Conservation (phyloP, 2,888 invertebrate species). For the Chaitophorus viminalis region DNA sequence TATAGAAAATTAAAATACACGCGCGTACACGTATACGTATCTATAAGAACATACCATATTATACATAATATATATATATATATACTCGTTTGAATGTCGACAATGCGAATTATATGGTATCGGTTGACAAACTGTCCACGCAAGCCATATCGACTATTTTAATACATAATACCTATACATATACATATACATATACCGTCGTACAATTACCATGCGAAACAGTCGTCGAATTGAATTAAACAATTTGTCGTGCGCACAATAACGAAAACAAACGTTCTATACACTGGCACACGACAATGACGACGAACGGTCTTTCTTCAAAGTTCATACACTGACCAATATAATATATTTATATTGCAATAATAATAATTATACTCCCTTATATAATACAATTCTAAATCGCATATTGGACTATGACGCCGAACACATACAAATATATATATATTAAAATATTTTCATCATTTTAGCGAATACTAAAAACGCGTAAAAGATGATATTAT, state of each 20-base stretch:
- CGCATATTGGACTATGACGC: too few species aligned
- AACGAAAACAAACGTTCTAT: neutral
- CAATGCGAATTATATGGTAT: neutral
- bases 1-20: neutral
- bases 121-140: neutral
- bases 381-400: too few species aligned
- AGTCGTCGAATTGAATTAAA: neutral
- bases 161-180: too few species aligned
- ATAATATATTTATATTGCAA: too few species aligned
- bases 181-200: neutral
- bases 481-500: neutral
- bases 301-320: too few species aligned
- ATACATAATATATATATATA: too few species aligned
- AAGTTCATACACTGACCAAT: too few species aligned
- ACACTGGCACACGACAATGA: neutral
- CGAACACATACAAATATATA: too few species aligned
- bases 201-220: neutral
- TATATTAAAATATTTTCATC: too few species aligned
- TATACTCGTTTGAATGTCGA: neutral
- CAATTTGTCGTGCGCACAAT: neutral
- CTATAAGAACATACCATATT: too few species aligned
- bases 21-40: too few species aligned
- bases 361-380: too few species aligned
- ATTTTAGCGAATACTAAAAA: neutral
- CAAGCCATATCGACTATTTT: neutral